Base-by-base conservation (phyloP, 2,888 invertebrate genomes). In the Seladonia tumulorum region DNA sequence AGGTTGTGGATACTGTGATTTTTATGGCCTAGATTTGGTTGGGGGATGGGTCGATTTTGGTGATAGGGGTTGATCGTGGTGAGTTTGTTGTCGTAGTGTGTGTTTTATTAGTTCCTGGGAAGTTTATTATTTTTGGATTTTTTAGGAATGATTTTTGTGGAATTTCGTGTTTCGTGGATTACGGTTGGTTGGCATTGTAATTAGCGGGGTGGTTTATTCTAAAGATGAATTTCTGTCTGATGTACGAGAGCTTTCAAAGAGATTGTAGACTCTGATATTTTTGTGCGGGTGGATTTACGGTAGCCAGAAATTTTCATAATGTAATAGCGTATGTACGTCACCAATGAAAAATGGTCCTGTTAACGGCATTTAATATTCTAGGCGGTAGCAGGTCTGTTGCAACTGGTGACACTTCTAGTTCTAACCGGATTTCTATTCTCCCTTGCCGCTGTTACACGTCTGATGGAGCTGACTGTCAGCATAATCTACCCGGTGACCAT, bases 371-470 rank as follows among this genome's bases (percentile, higher is more conserved):
- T 49, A 70, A 70, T 70, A 70, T 77, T 77, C 68, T 53, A 87
- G 87, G 66, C 70, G 68, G 10, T 86, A 45, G 49, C 77, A 35
- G 25, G 75, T n/a, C 22, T 87, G n/a, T 35, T 82, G 18, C 66
- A 87, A 35, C 60, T 87, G 45, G 72, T 80, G 39, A 25, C 78
- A n/a, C 82, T 94, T 5, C 45, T 92, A 22, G 89, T 90, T 22
- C 47, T 93, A 14, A 93, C 91, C 25, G 93, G 92, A 29, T 53
- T 92, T 63, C 79, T 94, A 8, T 79, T 91, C 42, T 88, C 91
- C 5, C 63, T 93, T 3, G 92, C 91, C n/a, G 91, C 89, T 1
- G 81, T 93, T 25, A 89, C 92, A 4, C 89, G 90, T 81, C 75
- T 94, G 60, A 86, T 93, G 87, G 93, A 93, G 81, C 66, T 92